These are phyloP conservation scores for Stramonita haemastoma DNA, from an alignment of 2,888 invertebrate genomes.

Conservation along the genomic window DNA sequence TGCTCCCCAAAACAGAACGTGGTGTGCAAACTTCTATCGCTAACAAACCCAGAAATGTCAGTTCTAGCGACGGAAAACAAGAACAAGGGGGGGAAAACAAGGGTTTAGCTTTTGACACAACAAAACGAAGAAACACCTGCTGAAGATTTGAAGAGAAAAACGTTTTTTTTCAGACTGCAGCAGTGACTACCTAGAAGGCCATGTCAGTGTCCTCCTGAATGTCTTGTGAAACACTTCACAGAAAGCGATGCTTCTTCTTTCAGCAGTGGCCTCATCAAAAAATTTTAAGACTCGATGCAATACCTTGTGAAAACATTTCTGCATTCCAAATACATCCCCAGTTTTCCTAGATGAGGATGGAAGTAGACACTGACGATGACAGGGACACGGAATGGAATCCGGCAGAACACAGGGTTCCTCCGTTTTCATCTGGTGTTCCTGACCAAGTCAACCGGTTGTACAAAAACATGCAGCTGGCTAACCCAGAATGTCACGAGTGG, in stretches of 20 bases:
- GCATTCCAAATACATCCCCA: neutral
- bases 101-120: neutral
- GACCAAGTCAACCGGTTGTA: conserved; percentile 4
- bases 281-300: neutral
- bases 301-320: neutral
- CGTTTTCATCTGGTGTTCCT: conserved; percentile 12
- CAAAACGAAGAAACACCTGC: neutral
- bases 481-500: neutral
- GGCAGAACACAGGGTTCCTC: neutral
- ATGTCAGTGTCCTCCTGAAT: neutral
- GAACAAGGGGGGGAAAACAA: neutral
- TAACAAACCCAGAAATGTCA: neutral
- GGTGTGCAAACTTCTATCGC: neutral
- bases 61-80: neutral
- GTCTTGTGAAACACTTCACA: neutral
- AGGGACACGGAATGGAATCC: neutral
- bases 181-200: neutral
- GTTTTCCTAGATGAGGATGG: neutral
- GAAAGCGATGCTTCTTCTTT: neutral
- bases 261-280: neutral
- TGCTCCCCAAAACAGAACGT: neutral
- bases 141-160: neutral
- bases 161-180: neutral
- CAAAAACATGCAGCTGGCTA: neutral
- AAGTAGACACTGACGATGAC: neutral